Evolutionary conservation across 2,888 invertebrate genomes (phyloP), one percentile per base, ranked within the genome.

Genomic region (Dryomyza anilis): DNA sequence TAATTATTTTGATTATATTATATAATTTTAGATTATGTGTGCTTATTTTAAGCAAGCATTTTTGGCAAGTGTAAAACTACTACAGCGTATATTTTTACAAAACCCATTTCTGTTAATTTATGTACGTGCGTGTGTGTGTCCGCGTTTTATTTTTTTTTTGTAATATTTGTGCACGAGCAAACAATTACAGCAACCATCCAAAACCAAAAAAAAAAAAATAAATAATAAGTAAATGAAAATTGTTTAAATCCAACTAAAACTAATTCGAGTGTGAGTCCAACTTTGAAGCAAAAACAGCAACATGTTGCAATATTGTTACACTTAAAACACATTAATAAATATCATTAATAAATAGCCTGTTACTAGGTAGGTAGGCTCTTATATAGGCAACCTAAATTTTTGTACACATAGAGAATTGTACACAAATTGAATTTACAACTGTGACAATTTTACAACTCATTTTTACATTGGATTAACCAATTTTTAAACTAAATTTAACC

Each of bases 331-430:
- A 19, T 46, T 45, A 46, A 45, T 30, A 46, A 46, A 16, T 46
- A 8, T 29, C 12, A 45, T 46, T 46, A 65, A 25, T 19, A 10
- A 46, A 57, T 25, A 59, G n/a, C n/a, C n/a, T n/a, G n/a, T n/a
- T n/a, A n/a, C n/a, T n/a, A n/a, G n/a, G n/a, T n/a, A n/a, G n/a
- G n/a, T n/a, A n/a, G n/a, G n/a, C n/a, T n/a, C n/a, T 46, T 48
- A 2, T 23, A 48, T 10, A 50, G 16, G 52, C 39, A 61, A 61
- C 19, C 50, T 52, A 27, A 36, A 52, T 61, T 61, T 25, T 61
- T 55, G 23, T 46, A n/a, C n/a, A n/a, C n/a, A n/a, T n/a, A n/a
- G n/a, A n/a, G n/a, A n/a, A n/a, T n/a, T n/a, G n/a, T n/a, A n/a
- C n/a, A n/a, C n/a, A n/a, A n/a, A n/a, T n/a, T n/a, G n/a, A n/a